Evolutionary conservation across 2,797 vertebrate species (phyloP).

Genomic region (Protonibea diacanthus): DNA sequence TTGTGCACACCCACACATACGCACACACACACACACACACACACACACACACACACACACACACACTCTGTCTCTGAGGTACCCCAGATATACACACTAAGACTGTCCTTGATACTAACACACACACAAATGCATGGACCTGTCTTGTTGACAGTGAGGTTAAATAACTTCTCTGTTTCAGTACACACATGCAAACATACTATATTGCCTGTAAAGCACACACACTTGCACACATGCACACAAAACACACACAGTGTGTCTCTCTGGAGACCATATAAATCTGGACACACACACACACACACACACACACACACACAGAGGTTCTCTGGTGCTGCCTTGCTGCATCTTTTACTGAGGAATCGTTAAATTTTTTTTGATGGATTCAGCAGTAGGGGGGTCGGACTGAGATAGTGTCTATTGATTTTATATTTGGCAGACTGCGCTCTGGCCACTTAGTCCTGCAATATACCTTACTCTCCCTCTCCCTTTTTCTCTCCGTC

Average conservation of each 20-base stretch:
- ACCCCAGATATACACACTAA: slow-evolving; percentile 14
- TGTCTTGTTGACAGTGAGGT: slow-evolving; percentile 33
- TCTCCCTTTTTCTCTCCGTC: not conserved
- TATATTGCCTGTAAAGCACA: slow-evolving; percentile 19
- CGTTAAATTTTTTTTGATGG: slow-evolving; percentile 80
- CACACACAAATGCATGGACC: slow-evolving; percentile 14
- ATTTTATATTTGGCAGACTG: slow-evolving; percentile 86
- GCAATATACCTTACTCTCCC: slow-evolving; percentile 65
- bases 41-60: slow-evolving; percentile 6
- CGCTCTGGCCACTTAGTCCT: slow-evolving; percentile 77
- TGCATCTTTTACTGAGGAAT: slow-evolving; percentile 81
- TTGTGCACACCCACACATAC: not conserved
- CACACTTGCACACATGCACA: not conserved
- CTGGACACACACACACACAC: slow-evolving; percentile 27
- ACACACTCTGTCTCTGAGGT: not conserved
- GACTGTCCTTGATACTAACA: slow-evolving; percentile 1
- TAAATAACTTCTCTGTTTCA: slow-evolving; percentile 14
- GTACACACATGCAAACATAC: slow-evolving; percentile 17
- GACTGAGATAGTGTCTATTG: slow-evolving; percentile 86
- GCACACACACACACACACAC: slow-evolving; percentile 21
- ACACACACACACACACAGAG: slow-evolving; percentile 16
- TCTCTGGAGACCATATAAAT: slow-evolving; percentile 21
- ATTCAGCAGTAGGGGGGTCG: slow-evolving; percentile 80
- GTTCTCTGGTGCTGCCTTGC: slow-evolving; percentile 53
- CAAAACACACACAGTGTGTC: slow-evolving; percentile 4